Base-by-base conservation (phyloP, 2,888 invertebrate genomes). In the Dinocampus coccinellae region DNA sequence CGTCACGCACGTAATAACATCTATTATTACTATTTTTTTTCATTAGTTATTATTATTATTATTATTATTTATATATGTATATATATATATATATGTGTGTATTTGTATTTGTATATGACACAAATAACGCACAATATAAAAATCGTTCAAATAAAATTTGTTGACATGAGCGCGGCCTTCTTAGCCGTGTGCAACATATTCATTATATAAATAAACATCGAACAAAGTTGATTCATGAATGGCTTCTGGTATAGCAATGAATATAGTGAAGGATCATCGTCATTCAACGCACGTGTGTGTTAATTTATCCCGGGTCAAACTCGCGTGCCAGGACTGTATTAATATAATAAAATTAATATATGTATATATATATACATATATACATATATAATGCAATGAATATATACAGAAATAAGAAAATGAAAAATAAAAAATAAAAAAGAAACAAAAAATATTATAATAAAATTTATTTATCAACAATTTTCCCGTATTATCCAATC, bases 141-240 rank as follows among this genome's bases (percentile, higher is more conserved):
- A 61, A 20, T 36, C 24, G 26, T 61, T 10, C 47, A 39, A 24
- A 39, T 42, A 24, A 63, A 65, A 65, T 60, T 16, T 52, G 55
- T 57, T 58, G 61, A 69, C 63, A 55, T 58, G 58, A 58, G 36
- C 63, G 60, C 63, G 26, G 39, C 52, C 16, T 60, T 60, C 64
- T 39, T 42, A 13, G 26, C n/a, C 66, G 68, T 62, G 63, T 42
- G 64, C 36, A 72, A 74, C 73, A 70, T 77, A 69, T 79, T 76
- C 70, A 63, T 64, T 71, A 69, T 78, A 82, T 83, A 82, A 82
- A 83, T 83, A 82, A 82, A 81, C 80, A 76, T 73, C 72, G 73
- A 75, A 75, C 78, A 69, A 75, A 76, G 78, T 76, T 77, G 77
- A 79, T 83, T 83, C 83, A 83, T 83, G 83, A 82, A 83, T 83